These are phyloP conservation scores for Tenthredo distinguenda DNA, from an alignment of 2,888 invertebrate genomes.

Conservation along the genomic window DNA sequence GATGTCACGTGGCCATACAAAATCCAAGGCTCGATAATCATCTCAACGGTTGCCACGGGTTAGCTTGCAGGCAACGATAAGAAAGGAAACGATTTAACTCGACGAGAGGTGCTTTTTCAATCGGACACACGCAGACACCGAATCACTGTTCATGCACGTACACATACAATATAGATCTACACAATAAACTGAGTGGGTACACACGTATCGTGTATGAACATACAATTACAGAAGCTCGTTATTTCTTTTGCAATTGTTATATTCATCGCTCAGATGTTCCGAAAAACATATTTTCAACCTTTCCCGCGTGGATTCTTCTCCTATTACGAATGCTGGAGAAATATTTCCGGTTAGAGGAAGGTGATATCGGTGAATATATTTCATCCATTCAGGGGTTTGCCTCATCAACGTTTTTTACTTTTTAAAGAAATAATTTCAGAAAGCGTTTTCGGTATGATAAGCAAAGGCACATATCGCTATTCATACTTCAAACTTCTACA, in stretches of 20 bases:
- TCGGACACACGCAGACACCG: not conserved
- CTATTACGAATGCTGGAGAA: not conserved
- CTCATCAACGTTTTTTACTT: too few relatives aligned
- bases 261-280: not conserved
- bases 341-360: not conserved
- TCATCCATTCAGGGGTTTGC: too few relatives aligned
- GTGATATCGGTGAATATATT: too few relatives aligned
- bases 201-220: not conserved
- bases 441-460: too few relatives aligned
- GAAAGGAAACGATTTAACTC: not conserved
- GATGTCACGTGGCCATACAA: conserved; percentile 37
- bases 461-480: too few relatives aligned
- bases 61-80: not conserved
- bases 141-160: not conserved
- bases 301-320: not conserved
- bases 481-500: not conserved
- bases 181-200: not conserved
- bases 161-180: not conserved
- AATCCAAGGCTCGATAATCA: conserved; percentile 39
- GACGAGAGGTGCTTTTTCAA: not conserved
- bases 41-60: not conserved
- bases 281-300: not conserved
- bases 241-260: not conserved
- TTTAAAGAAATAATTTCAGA: too few relatives aligned
- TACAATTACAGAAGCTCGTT: not conserved